Evolutionary conservation across 2,888 invertebrate species (phyloP).

Genomic region (Nymphalis c-album): DNA sequence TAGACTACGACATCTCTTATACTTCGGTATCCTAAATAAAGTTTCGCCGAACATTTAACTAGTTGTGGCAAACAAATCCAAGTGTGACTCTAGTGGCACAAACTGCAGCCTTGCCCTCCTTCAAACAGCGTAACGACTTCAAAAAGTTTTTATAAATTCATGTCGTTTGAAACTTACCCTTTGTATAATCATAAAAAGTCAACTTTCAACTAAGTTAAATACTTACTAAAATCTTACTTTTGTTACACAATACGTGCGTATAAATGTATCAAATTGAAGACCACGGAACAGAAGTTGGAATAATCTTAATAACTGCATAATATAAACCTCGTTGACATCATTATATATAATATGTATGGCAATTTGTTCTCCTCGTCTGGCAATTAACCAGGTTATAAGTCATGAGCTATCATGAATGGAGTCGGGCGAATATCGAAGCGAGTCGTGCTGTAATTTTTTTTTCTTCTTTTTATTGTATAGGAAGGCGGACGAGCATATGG

Average conservation of each 20-base stretch:
- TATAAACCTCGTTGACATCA: too few species aligned
- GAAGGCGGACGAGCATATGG: too few species aligned
- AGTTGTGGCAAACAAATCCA: constrained; percentile 74
- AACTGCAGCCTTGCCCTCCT: constrained; percentile 53
- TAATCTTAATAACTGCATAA: too few species aligned
- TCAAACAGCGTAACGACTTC: constrained; percentile 45
- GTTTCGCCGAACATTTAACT: constrained; percentile 76
- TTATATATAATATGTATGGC: too few species aligned
- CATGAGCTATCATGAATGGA: too few species aligned
- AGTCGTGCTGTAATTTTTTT: too few species aligned
- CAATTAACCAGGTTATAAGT: too few species aligned
- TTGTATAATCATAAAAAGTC: constrained; percentile 28
- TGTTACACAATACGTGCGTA: not conserved
- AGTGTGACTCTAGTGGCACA: constrained; percentile 64
- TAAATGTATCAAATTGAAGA: too few species aligned
- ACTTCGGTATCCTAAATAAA: constrained; percentile 68
- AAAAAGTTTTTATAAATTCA: constrained; percentile 51
- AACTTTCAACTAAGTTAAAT: constrained; percentile 14
- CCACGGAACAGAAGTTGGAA: too few species aligned
- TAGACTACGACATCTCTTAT: constrained; percentile 61
- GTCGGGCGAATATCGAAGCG: too few species aligned
- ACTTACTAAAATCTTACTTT: not conserved
- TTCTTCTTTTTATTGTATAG: too few species aligned
- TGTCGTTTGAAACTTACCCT: constrained; percentile 36
- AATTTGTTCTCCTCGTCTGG: too few species aligned